Conservation (phyloP, 2,113 vertebrate genomes). For the Xenotilapia leptura region DNA sequence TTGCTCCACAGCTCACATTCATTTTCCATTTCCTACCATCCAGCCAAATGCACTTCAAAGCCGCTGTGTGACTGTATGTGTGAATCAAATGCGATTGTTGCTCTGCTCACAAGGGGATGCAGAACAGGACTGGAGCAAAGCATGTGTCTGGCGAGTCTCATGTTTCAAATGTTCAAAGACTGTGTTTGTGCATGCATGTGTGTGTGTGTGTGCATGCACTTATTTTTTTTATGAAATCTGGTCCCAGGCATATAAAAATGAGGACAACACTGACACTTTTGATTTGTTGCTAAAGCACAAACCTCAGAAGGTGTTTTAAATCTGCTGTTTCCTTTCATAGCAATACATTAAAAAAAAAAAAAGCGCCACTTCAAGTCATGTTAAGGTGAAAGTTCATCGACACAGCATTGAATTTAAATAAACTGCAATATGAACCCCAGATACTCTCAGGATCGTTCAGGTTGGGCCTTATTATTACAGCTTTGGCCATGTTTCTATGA, state of each 20-base stretch:
- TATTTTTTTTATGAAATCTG: not conserved
- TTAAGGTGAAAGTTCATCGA: not conserved
- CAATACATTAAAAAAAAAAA: not conserved
- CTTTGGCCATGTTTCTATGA: not conserved
- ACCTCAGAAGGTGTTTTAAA: not conserved
- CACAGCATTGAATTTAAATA: not conserved
- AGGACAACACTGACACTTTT: not conserved
- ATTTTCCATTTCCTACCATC: not conserved
- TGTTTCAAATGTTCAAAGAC: conserved; percentile 44
- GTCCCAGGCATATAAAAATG: not conserved
- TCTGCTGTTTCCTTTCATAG: not conserved
- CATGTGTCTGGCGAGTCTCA: conserved; percentile 27
- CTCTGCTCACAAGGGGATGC: conserved; percentile 5
- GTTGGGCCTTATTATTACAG: not conserved
- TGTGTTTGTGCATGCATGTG: not conserved
- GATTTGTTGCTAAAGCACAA: not conserved
- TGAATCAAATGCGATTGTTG: conserved; percentile 30
- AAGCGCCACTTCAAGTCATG: not conserved
- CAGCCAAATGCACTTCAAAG: conserved; percentile 32
- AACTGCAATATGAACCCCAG: not conserved
- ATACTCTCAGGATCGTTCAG: not conserved
- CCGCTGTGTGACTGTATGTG: not conserved
- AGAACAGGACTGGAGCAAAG: conserved; percentile 5
- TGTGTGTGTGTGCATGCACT: not conserved
- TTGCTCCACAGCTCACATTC: not conserved